Evolutionary conservation across 1,140 invertebrate genomes (phyloP), one percentile per base, ranked within the genome.

Genomic region (Orussus abietinus): DNA sequence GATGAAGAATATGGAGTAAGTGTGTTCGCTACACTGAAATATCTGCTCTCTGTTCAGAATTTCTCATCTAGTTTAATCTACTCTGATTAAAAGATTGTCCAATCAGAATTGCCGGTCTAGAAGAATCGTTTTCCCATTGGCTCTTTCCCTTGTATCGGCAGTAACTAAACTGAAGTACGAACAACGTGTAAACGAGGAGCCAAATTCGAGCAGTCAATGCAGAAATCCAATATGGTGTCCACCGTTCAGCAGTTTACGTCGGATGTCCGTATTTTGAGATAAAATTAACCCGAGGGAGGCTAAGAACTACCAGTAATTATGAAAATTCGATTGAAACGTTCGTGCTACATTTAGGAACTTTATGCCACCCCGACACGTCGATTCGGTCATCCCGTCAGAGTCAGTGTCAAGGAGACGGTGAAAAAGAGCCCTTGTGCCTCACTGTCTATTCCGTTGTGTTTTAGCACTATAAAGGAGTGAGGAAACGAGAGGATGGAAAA

Each of bases 221-320:
- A n/a, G n/a, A 65, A 62, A 63, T 64, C 53, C 57, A 66, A 68
- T 59, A 69, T 68, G 65, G 66, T 64, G 60, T 51, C 55, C 11
- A 20, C 62, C 31, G 47, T 55, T 42, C 34, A 55, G 43, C 45
- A 49, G 39, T 57, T 51, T 43, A 46, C 35, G 34, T 59, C 39
- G 42, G 40, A 56, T 38, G 43, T 53, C 28, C 32, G 42, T 55
- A 55, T 52, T 55, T 59, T 38, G 25, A 38, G 21, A 40, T 55
- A 54, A 53, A 45, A 34, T 38, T 18, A 38, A 6, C 29, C 13
- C 29, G 15, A 45, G 11, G 30, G n/a, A 29, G 11, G 5, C 13
- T 15, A 7, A 41, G 36, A 49, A 30, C 37, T 33, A n/a, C 36
- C 14, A 15, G 32, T 53, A 69, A 68, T 55, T 52, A 69, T 69